Evolutionary conservation across 2,797 vertebrate species (phyloP).

Genomic region (Hoplostethus mediterraneus): DNA sequence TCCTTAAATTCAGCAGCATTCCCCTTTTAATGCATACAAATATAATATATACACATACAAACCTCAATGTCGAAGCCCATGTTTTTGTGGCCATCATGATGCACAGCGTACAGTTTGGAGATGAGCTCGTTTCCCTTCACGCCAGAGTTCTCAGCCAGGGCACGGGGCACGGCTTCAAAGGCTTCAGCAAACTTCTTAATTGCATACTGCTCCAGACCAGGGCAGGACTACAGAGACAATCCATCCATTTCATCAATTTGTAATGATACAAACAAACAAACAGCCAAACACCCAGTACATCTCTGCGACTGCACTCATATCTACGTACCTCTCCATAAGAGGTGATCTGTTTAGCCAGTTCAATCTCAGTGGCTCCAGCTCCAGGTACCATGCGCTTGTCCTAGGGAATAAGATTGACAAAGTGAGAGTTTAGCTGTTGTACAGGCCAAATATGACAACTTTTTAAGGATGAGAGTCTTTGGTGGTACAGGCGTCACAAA

Average conservation of each 20-base stretch:
- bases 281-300: background rate
- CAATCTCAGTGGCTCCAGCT: constrained; percentile 96
- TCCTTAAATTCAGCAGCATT: too few relatives aligned
- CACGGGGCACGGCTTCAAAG: constrained; percentile 93
- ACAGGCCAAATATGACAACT: too few relatives aligned
- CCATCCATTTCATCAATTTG: background rate
- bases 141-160: constrained; percentile 97
- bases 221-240: constrained; percentile 87
- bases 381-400: constrained; percentile 95
- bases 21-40: background rate
- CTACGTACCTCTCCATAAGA: constrained; percentile 93
- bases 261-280: background rate
- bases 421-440: background rate
- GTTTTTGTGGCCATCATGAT: constrained; percentile 97
- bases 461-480: too few relatives aligned
- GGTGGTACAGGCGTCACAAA: too few relatives aligned
- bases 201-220: constrained; percentile 96
- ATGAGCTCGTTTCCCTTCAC: constrained; percentile 95
- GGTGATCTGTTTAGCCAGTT: constrained; percentile 94
- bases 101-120: constrained; percentile 94
- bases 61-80: constrained; percentile 98
- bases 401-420: constrained; percentile 74
- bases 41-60: constrained; percentile 16
- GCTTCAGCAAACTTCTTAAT: constrained; percentile 99
- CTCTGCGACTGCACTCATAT: background rate